A percentile compares a stretch with the other conserved stretches of the same genome.
phyloP scores from a whole-genome alignment of 2,888 invertebrate species.

The Drosophila helvetica region DNA sequence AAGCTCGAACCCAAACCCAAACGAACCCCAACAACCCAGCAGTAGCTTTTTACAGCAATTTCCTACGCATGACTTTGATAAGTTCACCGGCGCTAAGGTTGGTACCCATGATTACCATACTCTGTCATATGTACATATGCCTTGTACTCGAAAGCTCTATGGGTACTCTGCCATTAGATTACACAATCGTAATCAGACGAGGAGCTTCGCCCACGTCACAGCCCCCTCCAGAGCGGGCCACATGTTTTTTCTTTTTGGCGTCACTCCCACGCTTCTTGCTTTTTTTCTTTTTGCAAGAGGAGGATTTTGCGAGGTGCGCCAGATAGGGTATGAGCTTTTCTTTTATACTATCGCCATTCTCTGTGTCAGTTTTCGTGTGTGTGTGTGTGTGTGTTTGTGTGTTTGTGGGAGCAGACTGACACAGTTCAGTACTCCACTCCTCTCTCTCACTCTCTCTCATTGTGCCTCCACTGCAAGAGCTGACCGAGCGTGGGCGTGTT shows the following conservation, averaged over 20 bases:
- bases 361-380: neutral
- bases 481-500: constrained; percentile 18
- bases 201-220: constrained; percentile 1
- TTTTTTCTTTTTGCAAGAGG: constrained; percentile 31
- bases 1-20: constrained; percentile 41
- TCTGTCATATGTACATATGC: neutral
- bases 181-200: constrained; percentile 27
- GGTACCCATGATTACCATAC: constrained; percentile 32
- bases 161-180: constrained; percentile 20
- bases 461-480: neutral
- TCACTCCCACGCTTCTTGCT: constrained; percentile 27
- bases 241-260: constrained; percentile 2
- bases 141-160: constrained; percentile 15
- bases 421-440: constrained; percentile 21
- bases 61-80: constrained; percentile 37
- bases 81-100: constrained; percentile 18
- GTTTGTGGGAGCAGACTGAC: constrained; percentile 19
- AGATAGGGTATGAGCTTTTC: neutral
- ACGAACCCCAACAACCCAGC: constrained; percentile 23
- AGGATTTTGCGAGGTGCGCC: constrained; percentile 14
- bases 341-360: neutral
- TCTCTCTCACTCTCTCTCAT: neutral
- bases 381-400: neutral
- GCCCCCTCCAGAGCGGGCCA: neutral
- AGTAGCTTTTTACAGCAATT: constrained; percentile 18